Base-by-base conservation (phyloP, 92 coral and sea anemone species). In the Paramuricea clavata region DNA sequence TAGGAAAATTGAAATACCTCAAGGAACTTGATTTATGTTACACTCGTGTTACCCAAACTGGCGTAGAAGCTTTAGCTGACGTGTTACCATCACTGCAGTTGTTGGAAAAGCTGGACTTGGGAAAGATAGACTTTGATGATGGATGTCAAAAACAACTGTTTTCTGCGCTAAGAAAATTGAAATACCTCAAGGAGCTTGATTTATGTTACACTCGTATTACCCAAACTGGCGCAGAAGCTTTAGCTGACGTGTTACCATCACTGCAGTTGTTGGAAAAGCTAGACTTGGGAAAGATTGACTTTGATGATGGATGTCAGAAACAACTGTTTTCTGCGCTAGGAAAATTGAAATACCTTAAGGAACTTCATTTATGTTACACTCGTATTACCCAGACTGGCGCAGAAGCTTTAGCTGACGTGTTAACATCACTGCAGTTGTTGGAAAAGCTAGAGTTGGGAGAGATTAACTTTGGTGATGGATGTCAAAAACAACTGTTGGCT, bases 51-150 rank as follows among this genome's bases (percentile, higher is more conserved):
- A 8, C 33, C 0, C 11, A 6, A n/a, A 1, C n/a, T 21, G 17
- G 61, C 23, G 62, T 10, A n/a, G 22, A 23, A 49, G 36, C 36
- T 74, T 74, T 74, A 74, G 81, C 34, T 43, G 11, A 28, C 11
- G 62, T 43, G 34, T 43, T 74, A 49, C 62, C 36, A 43, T 74
- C 81, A 49, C 62, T 74, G 25, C 61, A 44, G 61, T 74, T 74
- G 34, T 49, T 74, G 81, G 81, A 74, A 74, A 47, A 44, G 22
- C 39, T 74, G 25, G 35, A 2, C 12, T 43, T 74, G 21, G 30
- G 11, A 12, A 35, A 28, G n/a, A 26, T 23, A 2, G 61, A 28
- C 39, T 17, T 10, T 44, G 57, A 41, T 43, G 19, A 44, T 41
- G 62, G 23, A 17, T 2, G 32, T 35, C 62, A 41, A 22, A 11